A percentile compares a stretch with the other conserved stretches of the same genome.
Conservation (phyloP, 2,888 invertebrate species). For the Sicus ferrugineus region DNA sequence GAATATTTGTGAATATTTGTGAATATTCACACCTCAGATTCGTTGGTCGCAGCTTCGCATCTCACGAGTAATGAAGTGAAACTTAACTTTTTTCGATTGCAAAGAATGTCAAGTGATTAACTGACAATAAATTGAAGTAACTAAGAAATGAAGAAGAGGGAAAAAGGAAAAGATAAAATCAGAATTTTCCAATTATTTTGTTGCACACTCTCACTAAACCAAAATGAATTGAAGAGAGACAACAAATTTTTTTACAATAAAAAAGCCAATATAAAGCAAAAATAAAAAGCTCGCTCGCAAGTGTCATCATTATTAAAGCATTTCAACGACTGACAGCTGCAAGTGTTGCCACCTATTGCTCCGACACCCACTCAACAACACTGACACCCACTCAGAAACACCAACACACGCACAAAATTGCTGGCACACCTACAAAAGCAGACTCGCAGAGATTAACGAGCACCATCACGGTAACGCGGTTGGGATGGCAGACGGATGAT, state of each 20-base stretch:
- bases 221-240: conserved; percentile 2
- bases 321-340: conserved; percentile 54
- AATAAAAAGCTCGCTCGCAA: not conserved
- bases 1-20: not conserved
- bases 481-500: not conserved
- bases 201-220: conserved; percentile 5
- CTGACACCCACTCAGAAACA: not conserved
- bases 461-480: not conserved
- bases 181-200: not conserved
- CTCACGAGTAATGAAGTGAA: not conserved
- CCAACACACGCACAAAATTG: not conserved
- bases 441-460: not conserved
- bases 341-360: conserved; percentile 33
- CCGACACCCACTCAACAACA: conserved; percentile 30
- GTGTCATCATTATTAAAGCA: conserved; percentile 56
- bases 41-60: too few species aligned
- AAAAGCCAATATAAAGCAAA: not conserved
- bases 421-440: not conserved
- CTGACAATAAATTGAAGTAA: too few species aligned
- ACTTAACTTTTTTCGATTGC: not conserved
- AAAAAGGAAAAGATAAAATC: not conserved
- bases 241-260: not conserved
- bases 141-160: not conserved
- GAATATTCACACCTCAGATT: too few species aligned
- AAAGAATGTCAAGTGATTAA: not conserved